Evolutionary conservation across 1,140 invertebrate species (phyloP).

Genomic region (Lordiphosa stackelbergi): DNA sequence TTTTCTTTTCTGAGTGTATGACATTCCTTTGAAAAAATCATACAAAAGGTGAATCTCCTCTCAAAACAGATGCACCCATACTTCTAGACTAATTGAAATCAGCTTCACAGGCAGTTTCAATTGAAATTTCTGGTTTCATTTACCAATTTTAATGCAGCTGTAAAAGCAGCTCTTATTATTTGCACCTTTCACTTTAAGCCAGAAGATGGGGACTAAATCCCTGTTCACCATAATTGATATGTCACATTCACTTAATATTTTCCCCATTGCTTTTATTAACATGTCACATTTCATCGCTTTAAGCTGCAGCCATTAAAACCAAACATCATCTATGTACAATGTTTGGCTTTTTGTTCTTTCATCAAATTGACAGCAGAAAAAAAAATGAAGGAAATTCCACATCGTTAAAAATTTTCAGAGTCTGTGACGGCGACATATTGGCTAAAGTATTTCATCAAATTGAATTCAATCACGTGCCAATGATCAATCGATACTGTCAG

Average conservation of each 20-base stretch:
- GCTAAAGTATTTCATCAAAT: conserved; percentile 69
- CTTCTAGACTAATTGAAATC: no score
- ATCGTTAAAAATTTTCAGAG: conserved; percentile 53
- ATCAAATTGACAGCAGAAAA: conserved; percentile 12
- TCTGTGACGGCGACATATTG: conserved; percentile 52
- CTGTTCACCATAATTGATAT: neutral
- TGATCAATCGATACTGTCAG: conserved; percentile 72
- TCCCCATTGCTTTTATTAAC: conserved; percentile 27
- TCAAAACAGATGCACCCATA: no score
- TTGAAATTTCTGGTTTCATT: neutral
- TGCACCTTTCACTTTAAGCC: neutral
- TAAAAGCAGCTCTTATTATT: neutral
- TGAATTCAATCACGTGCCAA: conserved; percentile 74
- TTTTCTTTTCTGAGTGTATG: no score
- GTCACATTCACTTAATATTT: conserved; percentile 34
- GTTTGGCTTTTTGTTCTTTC: conserved; percentile 27
- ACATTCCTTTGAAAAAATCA: no score
- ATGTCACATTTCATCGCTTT: conserved; percentile 23
- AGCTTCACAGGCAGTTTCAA: no score
- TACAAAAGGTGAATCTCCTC: no score
- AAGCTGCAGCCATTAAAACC: conserved; percentile 36
- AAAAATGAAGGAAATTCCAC: conserved; percentile 22
- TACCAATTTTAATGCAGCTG: neutral
- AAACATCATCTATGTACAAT: conserved; percentile 47
- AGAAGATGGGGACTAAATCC: no score